Evolutionary conservation across 2,113 vertebrate genomes (phyloP).

Genomic region (Acrocephalus kingi): DNA sequence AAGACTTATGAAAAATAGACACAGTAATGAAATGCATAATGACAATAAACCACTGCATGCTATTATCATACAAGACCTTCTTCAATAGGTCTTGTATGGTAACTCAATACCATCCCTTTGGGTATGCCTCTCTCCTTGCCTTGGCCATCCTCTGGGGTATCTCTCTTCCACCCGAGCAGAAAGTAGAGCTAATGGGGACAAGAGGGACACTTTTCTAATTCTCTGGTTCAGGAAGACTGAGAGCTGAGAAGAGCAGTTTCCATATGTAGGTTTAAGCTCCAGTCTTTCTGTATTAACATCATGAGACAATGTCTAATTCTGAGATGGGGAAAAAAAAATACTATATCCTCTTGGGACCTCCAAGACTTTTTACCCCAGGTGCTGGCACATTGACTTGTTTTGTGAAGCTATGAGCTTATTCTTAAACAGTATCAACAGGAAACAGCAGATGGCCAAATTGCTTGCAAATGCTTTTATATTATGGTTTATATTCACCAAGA

Average conservation of each 20-base stretch:
- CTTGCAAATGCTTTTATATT: slow-evolving; percentile 64
- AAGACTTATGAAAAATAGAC: not conserved
- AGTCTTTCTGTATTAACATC: not conserved
- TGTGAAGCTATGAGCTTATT: slow-evolving; percentile 8
- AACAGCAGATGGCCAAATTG: slow-evolving; percentile 66
- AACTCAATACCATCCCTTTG: not conserved
- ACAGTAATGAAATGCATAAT: not conserved
- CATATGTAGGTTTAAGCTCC: not conserved
- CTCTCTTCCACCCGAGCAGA: not conserved
- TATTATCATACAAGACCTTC: not conserved
- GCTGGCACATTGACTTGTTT: not conserved
- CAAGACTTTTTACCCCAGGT: slow-evolving; percentile 35
- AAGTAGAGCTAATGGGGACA: not conserved
- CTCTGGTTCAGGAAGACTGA: not conserved
- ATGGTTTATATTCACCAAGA: slow-evolving; percentile 58
- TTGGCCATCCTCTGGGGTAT: not conserved
- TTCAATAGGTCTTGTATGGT: not conserved
- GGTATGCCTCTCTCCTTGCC: not conserved
- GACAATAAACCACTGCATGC: not conserved
- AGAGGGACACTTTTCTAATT: not conserved
- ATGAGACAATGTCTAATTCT: not conserved
- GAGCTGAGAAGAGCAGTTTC: not conserved
- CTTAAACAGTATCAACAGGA: slow-evolving; percentile 42
- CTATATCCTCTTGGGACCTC: not conserved
- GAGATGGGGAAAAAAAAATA: rapidly evolving